Evolutionary conservation across 2,797 vertebrate species (phyloP).

Genomic region (Cygnus olor): DNA sequence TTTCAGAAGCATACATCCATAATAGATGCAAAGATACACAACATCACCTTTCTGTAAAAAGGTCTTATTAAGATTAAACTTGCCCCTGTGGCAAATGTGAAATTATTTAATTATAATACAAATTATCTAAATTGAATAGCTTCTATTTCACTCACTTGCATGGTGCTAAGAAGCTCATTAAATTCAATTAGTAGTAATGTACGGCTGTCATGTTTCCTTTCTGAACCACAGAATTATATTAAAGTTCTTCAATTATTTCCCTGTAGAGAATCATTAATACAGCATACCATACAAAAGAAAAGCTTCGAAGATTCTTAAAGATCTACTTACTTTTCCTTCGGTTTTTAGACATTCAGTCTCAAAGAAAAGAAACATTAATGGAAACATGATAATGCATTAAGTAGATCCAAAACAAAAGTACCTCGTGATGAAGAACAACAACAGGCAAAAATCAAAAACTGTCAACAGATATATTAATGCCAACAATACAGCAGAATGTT

Average conservation of each 20-base stretch:
- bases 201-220: constrained; percentile 69
- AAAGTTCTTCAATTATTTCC: constrained; percentile 73
- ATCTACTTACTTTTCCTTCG: constrained; percentile 12
- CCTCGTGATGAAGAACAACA: not conserved
- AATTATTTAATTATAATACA: constrained; percentile 77
- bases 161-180: constrained; percentile 75
- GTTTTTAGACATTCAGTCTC: constrained; percentile 14
- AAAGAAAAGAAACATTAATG: constrained; percentile 27
- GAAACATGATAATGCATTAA: not conserved
- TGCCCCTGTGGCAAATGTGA: constrained; percentile 57
- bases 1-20: constrained; percentile 2
- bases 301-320: constrained; percentile 48
- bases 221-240: constrained; percentile 62
- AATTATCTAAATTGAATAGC: constrained; percentile 72
- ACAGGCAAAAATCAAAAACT: not conserved
- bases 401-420: not conserved
- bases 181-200: constrained; percentile 77
- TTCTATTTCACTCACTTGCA: constrained; percentile 72
- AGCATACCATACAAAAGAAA: constrained; percentile 52
- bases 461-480: not conserved
- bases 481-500: not conserved
- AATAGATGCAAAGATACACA: constrained; percentile 35
- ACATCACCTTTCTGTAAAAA: constrained; percentile 47
- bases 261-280: constrained; percentile 65
- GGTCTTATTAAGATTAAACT: constrained; percentile 66